phyloP scores from a whole-genome alignment of 2,888 invertebrate species.

The Tolmerus cingulatus region DNA sequence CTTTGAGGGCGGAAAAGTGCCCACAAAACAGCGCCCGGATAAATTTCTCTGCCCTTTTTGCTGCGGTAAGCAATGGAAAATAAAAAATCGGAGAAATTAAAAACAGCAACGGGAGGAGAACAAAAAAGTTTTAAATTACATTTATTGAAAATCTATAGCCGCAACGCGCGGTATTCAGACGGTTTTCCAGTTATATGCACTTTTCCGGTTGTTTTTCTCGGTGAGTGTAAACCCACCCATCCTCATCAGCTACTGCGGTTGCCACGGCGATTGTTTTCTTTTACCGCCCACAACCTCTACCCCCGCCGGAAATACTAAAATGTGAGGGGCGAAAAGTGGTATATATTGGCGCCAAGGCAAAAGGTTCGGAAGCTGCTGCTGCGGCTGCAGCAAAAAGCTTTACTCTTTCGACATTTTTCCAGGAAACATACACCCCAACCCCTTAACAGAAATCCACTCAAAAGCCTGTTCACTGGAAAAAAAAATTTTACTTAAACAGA shows the following conservation, averaged over 20 bases:
- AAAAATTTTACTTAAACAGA: background rate
- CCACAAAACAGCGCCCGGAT: background rate
- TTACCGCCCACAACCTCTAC: background rate
- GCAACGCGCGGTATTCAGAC: background rate
- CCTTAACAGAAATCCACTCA: background rate
- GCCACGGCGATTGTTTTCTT: background rate
- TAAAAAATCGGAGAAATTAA: background rate
- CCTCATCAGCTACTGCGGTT: background rate
- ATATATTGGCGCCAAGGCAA: background rate
- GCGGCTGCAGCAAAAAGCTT: background rate
- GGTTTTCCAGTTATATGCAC: slow-evolving; percentile 31
- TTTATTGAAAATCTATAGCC: slow-evolving; percentile 37
- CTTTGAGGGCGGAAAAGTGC: background rate
- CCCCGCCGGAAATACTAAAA: background rate
- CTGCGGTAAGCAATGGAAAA: background rate
- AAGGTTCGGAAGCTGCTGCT: background rate
- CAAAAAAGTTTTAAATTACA: slow-evolving; percentile 21
- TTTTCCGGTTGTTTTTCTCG: background rate
- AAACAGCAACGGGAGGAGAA: background rate
- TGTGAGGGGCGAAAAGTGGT: background rate
- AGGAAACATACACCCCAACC: background rate
- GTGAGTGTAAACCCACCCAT: background rate
- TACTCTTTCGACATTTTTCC: background rate
- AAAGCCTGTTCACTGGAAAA: background rate
- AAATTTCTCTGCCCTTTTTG: background rate